These are phyloP conservation scores for Nicator chloris DNA, from an alignment of 2,113 vertebrate genomes.

Conservation along the genomic window DNA sequence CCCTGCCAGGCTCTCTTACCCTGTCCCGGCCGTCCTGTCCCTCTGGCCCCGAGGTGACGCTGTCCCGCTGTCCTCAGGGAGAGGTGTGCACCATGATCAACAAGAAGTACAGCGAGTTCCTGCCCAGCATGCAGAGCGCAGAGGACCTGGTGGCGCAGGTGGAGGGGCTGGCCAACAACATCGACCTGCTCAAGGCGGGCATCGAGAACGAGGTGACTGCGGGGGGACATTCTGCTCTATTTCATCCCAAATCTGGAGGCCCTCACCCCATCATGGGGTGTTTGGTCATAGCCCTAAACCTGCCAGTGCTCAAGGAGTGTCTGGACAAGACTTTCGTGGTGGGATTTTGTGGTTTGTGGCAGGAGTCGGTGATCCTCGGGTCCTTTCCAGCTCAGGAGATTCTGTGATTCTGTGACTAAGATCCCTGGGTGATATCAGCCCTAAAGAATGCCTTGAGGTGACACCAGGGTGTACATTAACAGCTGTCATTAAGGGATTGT, in stretches of 20 bases:
- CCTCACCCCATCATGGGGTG: rapidly evolving
- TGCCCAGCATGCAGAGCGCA: constrained; percentile 84
- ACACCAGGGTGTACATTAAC: neutral
- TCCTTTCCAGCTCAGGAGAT: neutral
- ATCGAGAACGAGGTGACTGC: constrained; percentile 84
- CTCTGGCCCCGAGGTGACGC: rapidly evolving
- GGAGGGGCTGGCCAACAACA: constrained; percentile 76
- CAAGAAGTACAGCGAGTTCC: constrained; percentile 88
- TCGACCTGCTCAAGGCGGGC: constrained; percentile 79
- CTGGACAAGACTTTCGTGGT: rapidly evolving
- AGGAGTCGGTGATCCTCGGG: neutral
- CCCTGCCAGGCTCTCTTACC: rapidly evolving
- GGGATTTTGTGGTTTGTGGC: neutral
- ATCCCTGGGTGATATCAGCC: neutral
- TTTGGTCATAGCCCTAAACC: neutral
- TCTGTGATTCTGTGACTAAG: rapidly evolving
- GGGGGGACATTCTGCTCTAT: rapidly evolving
- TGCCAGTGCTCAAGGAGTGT: neutral
- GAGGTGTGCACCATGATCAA: constrained; percentile 89
- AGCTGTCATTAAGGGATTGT: neutral
- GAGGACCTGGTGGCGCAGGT: constrained; percentile 83
- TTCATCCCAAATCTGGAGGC: neutral
- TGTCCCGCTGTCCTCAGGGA: constrained; percentile 58
- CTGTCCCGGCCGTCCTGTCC: rapidly evolving
- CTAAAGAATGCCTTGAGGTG: neutral